Percentiles rank a stretch among this genome's conserved stretches.
These are phyloP conservation scores for Macrobrachium rosenbergii DNA, from an alignment of 1,140 invertebrate species.

Conservation along the genomic window DNA sequence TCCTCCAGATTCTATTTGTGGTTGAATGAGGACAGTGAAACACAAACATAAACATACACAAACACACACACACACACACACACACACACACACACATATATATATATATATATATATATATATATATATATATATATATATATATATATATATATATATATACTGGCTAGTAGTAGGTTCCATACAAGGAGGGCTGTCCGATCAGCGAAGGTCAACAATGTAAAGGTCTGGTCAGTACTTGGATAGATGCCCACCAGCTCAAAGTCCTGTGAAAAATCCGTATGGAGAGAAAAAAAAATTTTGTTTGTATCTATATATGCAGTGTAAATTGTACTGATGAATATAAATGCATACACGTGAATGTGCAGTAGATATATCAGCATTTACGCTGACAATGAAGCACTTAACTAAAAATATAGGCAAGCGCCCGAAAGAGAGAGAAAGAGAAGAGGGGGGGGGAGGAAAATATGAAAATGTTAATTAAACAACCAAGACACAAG, in stretches of 20 bases:
- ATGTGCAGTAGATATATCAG: background rate
- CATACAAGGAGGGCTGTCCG: too few relatives aligned
- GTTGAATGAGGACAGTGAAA: too few relatives aligned
- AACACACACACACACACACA: background rate
- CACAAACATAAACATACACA: too few relatives aligned
- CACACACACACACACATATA: background rate
- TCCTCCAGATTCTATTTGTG: too few relatives aligned
- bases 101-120: constrained; percentile 1
- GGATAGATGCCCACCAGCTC: too few relatives aligned
- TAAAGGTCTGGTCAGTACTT: too few relatives aligned
- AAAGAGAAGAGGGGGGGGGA: background rate
- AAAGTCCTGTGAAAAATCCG: too few relatives aligned
- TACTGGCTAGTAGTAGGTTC: background rate
- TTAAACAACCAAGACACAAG: too few relatives aligned
- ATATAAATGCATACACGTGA: background rate
- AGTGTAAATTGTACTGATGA: background rate
- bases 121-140: constrained; percentile 3
- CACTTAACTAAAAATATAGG: background rate
- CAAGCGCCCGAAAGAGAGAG: background rate
- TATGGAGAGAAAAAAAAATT: too few relatives aligned
- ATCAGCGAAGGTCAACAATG: too few relatives aligned
- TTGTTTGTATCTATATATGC: background rate
- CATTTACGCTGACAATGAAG: too few relatives aligned
- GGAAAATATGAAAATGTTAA: too few relatives aligned
- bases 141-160: constrained; percentile 5